phyloP scores from a whole-genome alignment of 2,888 invertebrate genomes.

The Ochropacha duplaris region DNA sequence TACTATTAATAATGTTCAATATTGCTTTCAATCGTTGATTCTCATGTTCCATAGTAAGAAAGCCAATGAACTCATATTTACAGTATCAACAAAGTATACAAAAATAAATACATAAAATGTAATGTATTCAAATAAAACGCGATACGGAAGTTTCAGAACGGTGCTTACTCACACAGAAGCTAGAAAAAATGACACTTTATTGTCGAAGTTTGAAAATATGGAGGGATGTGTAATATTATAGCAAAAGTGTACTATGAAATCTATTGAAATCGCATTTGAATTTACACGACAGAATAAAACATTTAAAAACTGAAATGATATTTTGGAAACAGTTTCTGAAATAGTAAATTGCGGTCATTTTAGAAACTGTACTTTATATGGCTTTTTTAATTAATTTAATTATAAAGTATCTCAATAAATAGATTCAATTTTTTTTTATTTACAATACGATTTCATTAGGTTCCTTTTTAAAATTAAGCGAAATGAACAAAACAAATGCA shows the following conservation, averaged over 20 bases:
- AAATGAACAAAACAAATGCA: constrained; percentile 61
- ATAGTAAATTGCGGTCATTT: background rate
- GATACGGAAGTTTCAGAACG: constrained; percentile 24
- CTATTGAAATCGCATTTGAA: background rate
- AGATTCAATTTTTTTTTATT: background rate
- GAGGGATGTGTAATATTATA: constrained; percentile 35
- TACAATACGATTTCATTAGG: constrained; percentile 20
- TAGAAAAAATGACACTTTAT: constrained; percentile 48
- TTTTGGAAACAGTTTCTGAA: background rate
- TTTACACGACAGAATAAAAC: background rate
- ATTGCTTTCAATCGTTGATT: constrained; percentile 74
- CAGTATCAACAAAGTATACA: constrained; percentile 22
- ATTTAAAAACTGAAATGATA: background rate
- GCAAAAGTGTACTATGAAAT: constrained; percentile 33
- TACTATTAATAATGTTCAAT: constrained; percentile 48
- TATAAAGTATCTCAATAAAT: too few species aligned
- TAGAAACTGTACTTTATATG: background rate
- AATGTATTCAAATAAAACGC: constrained; percentile 24
- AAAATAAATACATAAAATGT: constrained; percentile 13
- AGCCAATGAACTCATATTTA: constrained; percentile 14
- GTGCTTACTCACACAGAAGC: constrained; percentile 16
- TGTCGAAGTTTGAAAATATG: constrained; percentile 60
- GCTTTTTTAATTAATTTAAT: too few species aligned
- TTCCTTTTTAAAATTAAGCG: constrained; percentile 26
- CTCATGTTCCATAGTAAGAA: constrained; percentile 22